phyloP scores from a whole-genome alignment of 2,113 vertebrate species.

The Ictalurus furcatus region DNA sequence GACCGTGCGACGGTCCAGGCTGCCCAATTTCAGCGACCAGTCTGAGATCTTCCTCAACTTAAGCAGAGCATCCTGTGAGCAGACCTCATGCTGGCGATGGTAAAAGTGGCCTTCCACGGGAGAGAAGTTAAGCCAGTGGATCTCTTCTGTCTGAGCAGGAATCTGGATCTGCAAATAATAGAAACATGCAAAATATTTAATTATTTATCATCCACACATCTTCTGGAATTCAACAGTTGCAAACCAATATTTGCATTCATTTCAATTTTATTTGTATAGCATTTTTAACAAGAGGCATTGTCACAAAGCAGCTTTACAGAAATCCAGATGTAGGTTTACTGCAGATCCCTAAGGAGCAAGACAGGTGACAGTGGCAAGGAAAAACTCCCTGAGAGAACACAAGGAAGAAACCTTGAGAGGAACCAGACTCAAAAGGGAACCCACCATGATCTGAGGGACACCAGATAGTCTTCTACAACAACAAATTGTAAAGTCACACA shows the following conservation, averaged over 20 bases:
- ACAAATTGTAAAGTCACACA: not conserved
- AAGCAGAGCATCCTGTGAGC: constrained; percentile 91
- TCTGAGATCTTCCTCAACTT: constrained; percentile 95
- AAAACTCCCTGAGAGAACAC: not conserved
- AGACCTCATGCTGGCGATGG: constrained; percentile 95
- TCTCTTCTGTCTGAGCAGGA: constrained; percentile 91
- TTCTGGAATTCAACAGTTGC: not conserved
- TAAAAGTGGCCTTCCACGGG: constrained; percentile 98
- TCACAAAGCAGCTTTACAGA: not conserved
- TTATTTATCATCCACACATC: not conserved
- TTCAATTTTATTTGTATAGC: not conserved
- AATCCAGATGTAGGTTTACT: not conserved
- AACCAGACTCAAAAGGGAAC: not conserved
- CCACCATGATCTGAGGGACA: not conserved
- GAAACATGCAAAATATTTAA: not conserved
- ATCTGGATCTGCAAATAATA: constrained; percentile 86
- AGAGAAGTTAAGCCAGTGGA: constrained; percentile 95
- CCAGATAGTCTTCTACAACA: not conserved
- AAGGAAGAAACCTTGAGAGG: not conserved
- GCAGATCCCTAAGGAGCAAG: not conserved
- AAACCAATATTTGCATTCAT: not conserved
- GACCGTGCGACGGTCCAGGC: constrained; percentile 91
- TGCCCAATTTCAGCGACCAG: constrained; percentile 93
- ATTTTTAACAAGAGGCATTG: not conserved
- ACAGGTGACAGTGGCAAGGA: not conserved